A percentile compares a stretch with the other conserved stretches of the same genome.
These are phyloP conservation scores for Laterallus jamaicensis DNA, from an alignment of 2,113 vertebrate species.

Conservation along the genomic window DNA sequence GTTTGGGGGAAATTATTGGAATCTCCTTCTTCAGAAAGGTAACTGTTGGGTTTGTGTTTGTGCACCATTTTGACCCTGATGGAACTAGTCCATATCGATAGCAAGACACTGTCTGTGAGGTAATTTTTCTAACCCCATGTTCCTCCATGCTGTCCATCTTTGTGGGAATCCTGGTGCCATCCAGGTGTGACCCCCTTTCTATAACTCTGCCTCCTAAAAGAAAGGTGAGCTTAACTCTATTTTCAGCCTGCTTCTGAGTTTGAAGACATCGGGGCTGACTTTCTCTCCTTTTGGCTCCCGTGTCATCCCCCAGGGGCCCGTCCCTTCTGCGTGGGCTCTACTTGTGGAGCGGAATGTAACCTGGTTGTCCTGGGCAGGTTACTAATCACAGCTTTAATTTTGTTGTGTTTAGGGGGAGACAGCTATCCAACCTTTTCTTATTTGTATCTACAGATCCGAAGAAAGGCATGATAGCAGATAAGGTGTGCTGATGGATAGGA, in stretches of 20 bases:
- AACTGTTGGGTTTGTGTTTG: not conserved
- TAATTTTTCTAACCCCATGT: not conserved
- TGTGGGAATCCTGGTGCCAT: not conserved
- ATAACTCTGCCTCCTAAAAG: not conserved
- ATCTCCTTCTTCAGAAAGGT: not conserved
- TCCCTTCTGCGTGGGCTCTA: not conserved
- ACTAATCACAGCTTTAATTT: slow-evolving; percentile 77
- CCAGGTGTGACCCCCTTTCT: not conserved
- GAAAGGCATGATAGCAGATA: slow-evolving; percentile 74
- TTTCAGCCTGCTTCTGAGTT: slow-evolving; percentile 32
- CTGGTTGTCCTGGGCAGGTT: slow-evolving; percentile 55
- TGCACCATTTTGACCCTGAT: not conserved
- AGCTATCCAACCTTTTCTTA: slow-evolving; percentile 73
- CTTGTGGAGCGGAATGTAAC: slow-evolving; percentile 18
- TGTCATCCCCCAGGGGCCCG: slow-evolving; percentile 20
- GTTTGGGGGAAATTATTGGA: not conserved
- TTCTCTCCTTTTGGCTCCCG: slow-evolving; percentile 32
- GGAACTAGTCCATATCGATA: not conserved
- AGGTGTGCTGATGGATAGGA: slow-evolving; percentile 72
- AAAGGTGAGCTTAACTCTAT: not conserved
- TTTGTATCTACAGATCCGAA: slow-evolving; percentile 68
- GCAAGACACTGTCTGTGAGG: not conserved
- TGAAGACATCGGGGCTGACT: not conserved
- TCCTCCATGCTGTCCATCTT: not conserved
- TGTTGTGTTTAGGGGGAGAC: slow-evolving; percentile 76